These are phyloP conservation scores for Euplagia quadripunctaria DNA, from an alignment of 2,888 invertebrate genomes.

Conservation along the genomic window DNA sequence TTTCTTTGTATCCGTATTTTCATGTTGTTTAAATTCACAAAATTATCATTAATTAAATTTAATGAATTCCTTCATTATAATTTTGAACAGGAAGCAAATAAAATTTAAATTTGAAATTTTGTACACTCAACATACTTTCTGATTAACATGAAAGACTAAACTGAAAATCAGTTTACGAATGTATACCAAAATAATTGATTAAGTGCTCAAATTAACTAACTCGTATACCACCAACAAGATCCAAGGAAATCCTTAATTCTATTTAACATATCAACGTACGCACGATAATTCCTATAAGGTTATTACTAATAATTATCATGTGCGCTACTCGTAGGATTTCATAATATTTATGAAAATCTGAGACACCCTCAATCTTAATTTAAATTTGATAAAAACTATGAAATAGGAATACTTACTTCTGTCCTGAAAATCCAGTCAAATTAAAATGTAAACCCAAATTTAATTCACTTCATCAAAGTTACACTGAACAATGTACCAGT, in stretches of 20 bases:
- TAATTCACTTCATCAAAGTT: constrained; percentile 40
- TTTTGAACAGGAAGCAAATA: background rate
- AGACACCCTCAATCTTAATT: constrained; percentile 12
- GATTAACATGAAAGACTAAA: background rate
- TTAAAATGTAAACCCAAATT: constrained; percentile 19
- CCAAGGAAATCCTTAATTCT: background rate
- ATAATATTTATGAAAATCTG: background rate
- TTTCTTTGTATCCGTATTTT: constrained; percentile 30
- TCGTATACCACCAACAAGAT: background rate
- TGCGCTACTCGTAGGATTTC: background rate
- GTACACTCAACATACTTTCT: background rate
- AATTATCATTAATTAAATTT: background rate
- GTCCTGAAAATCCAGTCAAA: constrained; percentile 53
- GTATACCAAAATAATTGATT: background rate
- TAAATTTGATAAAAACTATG: constrained; percentile 22
- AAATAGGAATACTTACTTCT: constrained; percentile 47
- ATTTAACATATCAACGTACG: too few relatives aligned
- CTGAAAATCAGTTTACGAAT: background rate
- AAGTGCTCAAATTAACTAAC: background rate
- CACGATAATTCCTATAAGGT: background rate
- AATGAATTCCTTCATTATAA: background rate
- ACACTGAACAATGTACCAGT: constrained; percentile 53
- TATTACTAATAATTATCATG: background rate
- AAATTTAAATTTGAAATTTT: background rate
- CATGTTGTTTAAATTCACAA: background rate